These are phyloP conservation scores for Vesta saturnalis DNA, from an alignment of 2,888 invertebrate genomes.

Conservation along the genomic window DNA sequence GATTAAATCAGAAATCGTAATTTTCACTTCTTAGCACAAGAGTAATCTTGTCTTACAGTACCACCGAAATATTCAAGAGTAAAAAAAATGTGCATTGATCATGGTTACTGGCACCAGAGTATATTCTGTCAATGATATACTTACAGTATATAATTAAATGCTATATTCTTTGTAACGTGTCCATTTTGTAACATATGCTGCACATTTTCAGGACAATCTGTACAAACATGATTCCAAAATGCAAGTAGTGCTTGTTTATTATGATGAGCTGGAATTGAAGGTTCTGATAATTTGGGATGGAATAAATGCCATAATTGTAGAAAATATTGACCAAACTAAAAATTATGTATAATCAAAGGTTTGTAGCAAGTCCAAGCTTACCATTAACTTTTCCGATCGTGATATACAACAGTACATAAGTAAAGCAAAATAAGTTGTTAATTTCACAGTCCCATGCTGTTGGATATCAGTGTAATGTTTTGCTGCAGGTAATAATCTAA, in stretches of 20 bases:
- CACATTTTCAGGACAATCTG: slow-evolving; percentile 93
- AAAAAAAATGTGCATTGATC: too few species aligned
- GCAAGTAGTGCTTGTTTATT: slow-evolving; percentile 93
- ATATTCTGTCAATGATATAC: slow-evolving; percentile 55
- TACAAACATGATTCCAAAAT: slow-evolving; percentile 94
- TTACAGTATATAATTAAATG: slow-evolving; percentile 96
- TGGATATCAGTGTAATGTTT: slow-evolving; percentile 88
- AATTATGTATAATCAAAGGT: slow-evolving; percentile 40
- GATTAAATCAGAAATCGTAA: too few species aligned
- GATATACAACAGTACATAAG: slow-evolving; percentile 92
- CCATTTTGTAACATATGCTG: slow-evolving; percentile 87
- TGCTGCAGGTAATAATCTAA: slow-evolving; percentile 82
- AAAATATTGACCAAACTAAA: slow-evolving; percentile 91
- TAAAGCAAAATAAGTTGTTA: slow-evolving; percentile 92
- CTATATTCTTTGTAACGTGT: slow-evolving; percentile 91
- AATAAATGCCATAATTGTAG: slow-evolving; percentile 93
- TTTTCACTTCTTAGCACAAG: too few species aligned
- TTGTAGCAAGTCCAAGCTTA: slow-evolving; percentile 57
- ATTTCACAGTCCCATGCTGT: slow-evolving; percentile 89
- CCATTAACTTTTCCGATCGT: slow-evolving; percentile 92
- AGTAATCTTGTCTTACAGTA: too few species aligned
- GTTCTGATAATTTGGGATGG: slow-evolving; percentile 93
- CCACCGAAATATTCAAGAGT: too few species aligned
- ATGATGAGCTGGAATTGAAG: slow-evolving; percentile 93
- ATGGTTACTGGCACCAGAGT: too few species aligned